Percentiles rank a stretch among this genome's conserved stretches.
Conservation (phyloP, 2,113 vertebrate species). For the Neomonachus schauinslandi region DNA sequence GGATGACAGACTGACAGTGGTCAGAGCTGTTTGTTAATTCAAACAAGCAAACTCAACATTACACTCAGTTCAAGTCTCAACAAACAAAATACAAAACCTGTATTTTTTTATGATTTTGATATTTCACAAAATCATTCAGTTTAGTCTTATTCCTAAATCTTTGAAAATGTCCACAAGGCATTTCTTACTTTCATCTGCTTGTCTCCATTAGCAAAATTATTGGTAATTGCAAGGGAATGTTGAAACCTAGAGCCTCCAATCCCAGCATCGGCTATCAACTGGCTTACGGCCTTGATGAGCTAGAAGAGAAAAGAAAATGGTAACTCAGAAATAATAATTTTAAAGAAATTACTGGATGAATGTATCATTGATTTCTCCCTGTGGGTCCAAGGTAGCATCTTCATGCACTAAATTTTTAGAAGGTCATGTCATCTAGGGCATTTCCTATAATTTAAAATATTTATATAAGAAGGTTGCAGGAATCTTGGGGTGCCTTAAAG, state of each 20-base stretch:
- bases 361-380: neutral
- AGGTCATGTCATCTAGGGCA: neutral
- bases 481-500: neutral
- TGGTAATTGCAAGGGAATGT: slow-evolving; percentile 97
- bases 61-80: neutral
- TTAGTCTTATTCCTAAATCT: neutral
- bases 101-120: neutral
- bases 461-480: neutral
- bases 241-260: slow-evolving; percentile 98
- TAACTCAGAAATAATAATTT: neutral
- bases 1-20: neutral
- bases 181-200: slow-evolving; percentile 95
- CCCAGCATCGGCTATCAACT: slow-evolving; percentile 97
- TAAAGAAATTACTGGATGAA: neutral
- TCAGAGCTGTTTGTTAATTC: neutral
- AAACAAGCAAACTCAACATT: neutral
- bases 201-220: slow-evolving; percentile 99
- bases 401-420: neutral
- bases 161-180: slow-evolving; percentile 29
- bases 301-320: slow-evolving; percentile 76
- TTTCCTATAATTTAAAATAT: neutral
- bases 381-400: neutral
- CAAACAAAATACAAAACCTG: neutral
- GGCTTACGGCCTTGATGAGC: slow-evolving; percentile 99
- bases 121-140: neutral